Percentiles rank a stretch among this genome's conserved stretches.
These are phyloP conservation scores for Trachurus trachurus DNA, from an alignment of 2,797 vertebrate species.

Conservation along the genomic window DNA sequence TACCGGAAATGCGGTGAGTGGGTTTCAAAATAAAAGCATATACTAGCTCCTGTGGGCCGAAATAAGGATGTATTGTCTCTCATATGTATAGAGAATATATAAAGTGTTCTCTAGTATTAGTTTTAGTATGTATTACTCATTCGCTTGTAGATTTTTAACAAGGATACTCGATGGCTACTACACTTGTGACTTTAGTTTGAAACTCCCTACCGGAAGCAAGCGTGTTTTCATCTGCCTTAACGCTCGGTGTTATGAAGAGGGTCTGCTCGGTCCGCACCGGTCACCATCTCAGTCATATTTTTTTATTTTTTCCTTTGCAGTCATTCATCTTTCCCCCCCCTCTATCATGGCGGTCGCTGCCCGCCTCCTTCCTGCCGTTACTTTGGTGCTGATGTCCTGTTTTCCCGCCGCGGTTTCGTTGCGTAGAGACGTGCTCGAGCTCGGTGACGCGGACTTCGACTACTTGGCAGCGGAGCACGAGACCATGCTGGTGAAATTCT, in stretches of 20 bases:
- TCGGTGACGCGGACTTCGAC: conserved; percentile 85
- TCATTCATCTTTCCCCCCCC: accelerated
- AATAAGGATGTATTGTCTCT: accelerated
- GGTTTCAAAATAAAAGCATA: conserved; percentile 21
- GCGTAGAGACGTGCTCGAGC: conserved; percentile 81
- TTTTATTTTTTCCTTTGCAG: no score
- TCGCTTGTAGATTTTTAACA: not conserved
- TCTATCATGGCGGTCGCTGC: conserved; percentile 42
- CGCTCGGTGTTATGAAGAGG: not conserved
- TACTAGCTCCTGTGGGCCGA: accelerated
- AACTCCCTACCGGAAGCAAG: conserved; percentile 2
- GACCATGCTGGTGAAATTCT: conserved; percentile 87
- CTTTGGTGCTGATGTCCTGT: conserved; percentile 19
- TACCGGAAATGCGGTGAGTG: not conserved
- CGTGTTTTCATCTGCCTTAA: accelerated
- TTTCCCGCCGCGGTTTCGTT: conserved; percentile 31
- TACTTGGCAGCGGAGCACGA: conserved; percentile 84
- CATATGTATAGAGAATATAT: not conserved
- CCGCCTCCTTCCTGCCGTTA: conserved; percentile 31
- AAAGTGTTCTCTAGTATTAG: not conserved
- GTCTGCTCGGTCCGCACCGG: not conserved
- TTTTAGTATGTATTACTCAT: not conserved
- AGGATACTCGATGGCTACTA: accelerated
- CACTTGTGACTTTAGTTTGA: conserved; percentile 20
- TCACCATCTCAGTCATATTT: not conserved